Percentiles rank a stretch among this genome's conserved stretches.
phyloP scores from a whole-genome alignment of 2,113 vertebrate genomes.

The Oreotrochilus melanogaster region DNA sequence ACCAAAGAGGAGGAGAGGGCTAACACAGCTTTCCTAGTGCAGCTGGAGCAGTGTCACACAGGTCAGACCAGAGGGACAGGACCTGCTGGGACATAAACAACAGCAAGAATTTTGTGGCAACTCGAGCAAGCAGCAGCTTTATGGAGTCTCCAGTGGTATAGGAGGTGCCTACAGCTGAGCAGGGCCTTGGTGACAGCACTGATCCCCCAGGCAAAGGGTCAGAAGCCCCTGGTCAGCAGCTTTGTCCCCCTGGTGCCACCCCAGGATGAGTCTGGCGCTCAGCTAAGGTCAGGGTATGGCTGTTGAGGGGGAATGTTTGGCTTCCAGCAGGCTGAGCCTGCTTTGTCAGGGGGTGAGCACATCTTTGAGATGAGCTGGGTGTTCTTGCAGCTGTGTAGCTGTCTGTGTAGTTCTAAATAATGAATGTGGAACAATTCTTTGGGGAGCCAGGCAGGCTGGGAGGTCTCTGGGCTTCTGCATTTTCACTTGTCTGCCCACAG shows the following conservation, averaged over 20 bases:
- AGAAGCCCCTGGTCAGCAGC: neutral
- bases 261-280: fast-evolving
- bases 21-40: fast-evolving
- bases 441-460: neutral
- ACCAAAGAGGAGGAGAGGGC: neutral
- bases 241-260: neutral
- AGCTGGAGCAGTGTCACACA: fast-evolving
- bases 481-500: constrained; percentile 37
- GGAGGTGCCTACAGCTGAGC: neutral
- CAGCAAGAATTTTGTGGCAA: neutral
- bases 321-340: neutral
- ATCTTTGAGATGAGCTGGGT: neutral
- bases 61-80: fast-evolving
- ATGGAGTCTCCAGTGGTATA: neutral
- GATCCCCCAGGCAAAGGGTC: neutral
- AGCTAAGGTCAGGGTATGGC: fast-evolving
- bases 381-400: neutral
- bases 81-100: no score
- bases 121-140: neutral
- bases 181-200: neutral
- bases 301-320: neutral
- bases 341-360: neutral
- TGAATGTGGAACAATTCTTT: neutral
- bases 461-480: constrained; percentile 44
- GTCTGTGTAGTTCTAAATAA: neutral